These are phyloP conservation scores for Polydesmus complanatus DNA, from an alignment of 2,888 invertebrate species.

Conservation along the genomic window DNA sequence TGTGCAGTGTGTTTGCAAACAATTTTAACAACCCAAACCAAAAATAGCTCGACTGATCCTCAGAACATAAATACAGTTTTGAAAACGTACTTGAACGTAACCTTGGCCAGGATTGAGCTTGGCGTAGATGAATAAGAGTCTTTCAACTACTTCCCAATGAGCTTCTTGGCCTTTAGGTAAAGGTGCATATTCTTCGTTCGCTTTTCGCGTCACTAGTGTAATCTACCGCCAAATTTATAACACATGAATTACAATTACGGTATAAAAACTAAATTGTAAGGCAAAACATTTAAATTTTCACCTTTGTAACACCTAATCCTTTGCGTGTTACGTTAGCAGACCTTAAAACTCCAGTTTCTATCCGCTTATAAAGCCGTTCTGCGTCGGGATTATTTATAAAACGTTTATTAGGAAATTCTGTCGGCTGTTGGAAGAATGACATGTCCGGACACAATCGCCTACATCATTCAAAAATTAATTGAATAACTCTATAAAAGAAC, in stretches of 20 bases:
- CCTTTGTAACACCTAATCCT: slow-evolving; percentile 78
- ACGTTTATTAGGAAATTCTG: slow-evolving; percentile 72
- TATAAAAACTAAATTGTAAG: not conserved
- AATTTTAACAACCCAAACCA: too few relatives aligned
- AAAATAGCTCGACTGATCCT: too few relatives aligned
- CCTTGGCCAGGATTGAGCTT: slow-evolving; percentile 96
- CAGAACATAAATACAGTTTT: too few relatives aligned
- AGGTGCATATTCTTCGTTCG: slow-evolving; percentile 65
- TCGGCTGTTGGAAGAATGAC: slow-evolving; percentile 91
- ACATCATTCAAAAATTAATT: slow-evolving; percentile 28
- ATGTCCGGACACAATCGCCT: slow-evolving; percentile 43
- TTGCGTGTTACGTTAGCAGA: slow-evolving; percentile 77
- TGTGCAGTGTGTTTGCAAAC: not conserved
- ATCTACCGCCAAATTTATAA: slow-evolving; percentile 35
- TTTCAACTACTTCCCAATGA: slow-evolving; percentile 96
- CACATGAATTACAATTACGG: not conserved
- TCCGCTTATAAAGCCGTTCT: slow-evolving; percentile 76
- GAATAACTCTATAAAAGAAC: not conserved
- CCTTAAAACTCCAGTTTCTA: slow-evolving; percentile 69
- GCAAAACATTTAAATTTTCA: slow-evolving; percentile 32
- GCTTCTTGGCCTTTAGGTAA: slow-evolving; percentile 83
- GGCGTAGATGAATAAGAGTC: slow-evolving; percentile 92
- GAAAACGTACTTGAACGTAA: slow-evolving; percentile 40
- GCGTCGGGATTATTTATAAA: slow-evolving; percentile 53
- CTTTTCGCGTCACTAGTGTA: slow-evolving; percentile 57